A percentile compares a stretch with the other conserved stretches of the same genome.
Conservation (phyloP, 2,888 invertebrate genomes). For the Polymixis flavicincta region DNA sequence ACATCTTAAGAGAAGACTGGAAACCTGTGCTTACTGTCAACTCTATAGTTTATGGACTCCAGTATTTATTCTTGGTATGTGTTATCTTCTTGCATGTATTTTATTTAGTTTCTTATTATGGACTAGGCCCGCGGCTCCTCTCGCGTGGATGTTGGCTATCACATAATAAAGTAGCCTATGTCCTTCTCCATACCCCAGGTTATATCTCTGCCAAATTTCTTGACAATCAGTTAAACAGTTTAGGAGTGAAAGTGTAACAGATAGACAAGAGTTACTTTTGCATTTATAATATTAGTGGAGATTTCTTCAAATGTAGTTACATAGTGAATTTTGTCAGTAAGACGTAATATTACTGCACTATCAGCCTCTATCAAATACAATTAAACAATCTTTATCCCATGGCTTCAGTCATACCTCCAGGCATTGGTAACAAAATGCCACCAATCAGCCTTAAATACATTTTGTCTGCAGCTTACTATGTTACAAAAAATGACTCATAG, state of each 20-base stretch:
- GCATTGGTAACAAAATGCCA: neutral
- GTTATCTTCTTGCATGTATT: constrained; percentile 1
- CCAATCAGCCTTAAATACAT: neutral
- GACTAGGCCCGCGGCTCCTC: too few relatives aligned
- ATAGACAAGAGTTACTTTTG: too few relatives aligned
- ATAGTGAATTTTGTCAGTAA: neutral
- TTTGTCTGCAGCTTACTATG: neutral
- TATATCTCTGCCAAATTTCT: too few relatives aligned
- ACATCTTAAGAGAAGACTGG: constrained; percentile 99
- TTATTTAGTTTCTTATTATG: neutral
- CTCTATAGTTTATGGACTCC: constrained; percentile 99
- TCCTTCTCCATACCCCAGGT: too few relatives aligned
- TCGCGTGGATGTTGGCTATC: too few relatives aligned
- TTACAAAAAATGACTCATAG: constrained; percentile 5
- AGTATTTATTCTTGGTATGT: constrained; percentile 97
- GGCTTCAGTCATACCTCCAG: neutral
- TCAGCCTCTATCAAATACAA: neutral
- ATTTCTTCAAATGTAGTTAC: neutral
- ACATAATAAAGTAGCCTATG: too few relatives aligned
- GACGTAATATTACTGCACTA: neutral
- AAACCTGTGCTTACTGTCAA: constrained; percentile 99
- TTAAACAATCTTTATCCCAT: neutral
- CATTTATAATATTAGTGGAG: too few relatives aligned
- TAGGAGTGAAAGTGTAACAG: too few relatives aligned
- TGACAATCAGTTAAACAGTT: too few relatives aligned